Percentiles rank a stretch among this genome's conserved stretches.
Evolutionary conservation across 2,888 invertebrate species (phyloP).

Genomic region (Dynastes hyllus): DNA sequence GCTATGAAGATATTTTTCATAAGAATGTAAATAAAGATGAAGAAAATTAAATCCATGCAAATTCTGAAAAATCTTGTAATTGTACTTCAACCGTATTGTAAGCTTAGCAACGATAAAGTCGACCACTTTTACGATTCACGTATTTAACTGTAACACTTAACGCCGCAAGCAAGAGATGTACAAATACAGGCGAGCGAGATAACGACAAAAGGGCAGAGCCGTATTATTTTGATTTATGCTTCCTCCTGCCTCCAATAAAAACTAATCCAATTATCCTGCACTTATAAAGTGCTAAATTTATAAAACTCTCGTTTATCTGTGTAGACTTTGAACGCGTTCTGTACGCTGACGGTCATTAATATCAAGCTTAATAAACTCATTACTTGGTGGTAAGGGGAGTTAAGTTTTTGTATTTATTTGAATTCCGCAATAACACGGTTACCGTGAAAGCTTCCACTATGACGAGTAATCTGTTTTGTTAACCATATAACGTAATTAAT

Average conservation of each 20-base stretch:
- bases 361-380: conserved; percentile 25
- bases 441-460: not conserved
- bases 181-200: conserved; percentile 17
- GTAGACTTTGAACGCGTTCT: conserved; percentile 23
- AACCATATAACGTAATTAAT: not conserved
- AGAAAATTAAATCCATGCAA: too few relatives aligned
- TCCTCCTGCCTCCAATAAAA: conserved; percentile 37
- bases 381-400: conserved; percentile 8
- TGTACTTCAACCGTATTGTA: not conserved
- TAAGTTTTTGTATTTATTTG: conserved; percentile 12
- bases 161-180: not conserved
- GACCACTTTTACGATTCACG: not conserved
- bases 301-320: conserved; percentile 30
- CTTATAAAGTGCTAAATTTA: conserved; percentile 29
- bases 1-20: too few relatives aligned
- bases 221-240: conserved; percentile 45
- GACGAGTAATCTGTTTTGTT: not conserved
- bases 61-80: too few relatives aligned
- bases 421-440: not conserved
- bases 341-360: conserved; percentile 26
- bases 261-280: conserved; percentile 43
- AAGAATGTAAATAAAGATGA: too few relatives aligned
- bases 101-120: not conserved
- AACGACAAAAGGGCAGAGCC: conserved; percentile 14
- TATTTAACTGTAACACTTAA: conserved; percentile 6